phyloP scores from a whole-genome alignment of 2,113 vertebrate genomes.

The Scomber japonicus region DNA sequence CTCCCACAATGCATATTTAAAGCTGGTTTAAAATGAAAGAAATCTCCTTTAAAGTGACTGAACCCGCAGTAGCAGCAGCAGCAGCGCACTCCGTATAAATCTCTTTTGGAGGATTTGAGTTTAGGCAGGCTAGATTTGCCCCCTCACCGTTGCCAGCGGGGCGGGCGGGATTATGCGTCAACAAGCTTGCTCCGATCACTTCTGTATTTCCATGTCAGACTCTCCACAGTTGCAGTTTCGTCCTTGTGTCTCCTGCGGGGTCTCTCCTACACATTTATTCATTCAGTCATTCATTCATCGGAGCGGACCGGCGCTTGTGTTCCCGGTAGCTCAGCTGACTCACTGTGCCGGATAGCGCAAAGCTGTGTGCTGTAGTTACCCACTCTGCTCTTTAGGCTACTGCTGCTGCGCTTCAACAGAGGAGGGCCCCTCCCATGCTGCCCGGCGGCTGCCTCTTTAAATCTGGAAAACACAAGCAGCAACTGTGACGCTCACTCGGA shows the following conservation, averaged over 20 bases:
- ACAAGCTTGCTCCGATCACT: conserved; percentile 74
- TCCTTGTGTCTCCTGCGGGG: conserved; percentile 16
- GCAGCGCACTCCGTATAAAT: conserved; percentile 66
- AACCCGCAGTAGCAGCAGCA: conserved; percentile 41
- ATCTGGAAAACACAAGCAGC: conserved; percentile 38
- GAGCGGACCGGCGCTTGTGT: conserved; percentile 20
- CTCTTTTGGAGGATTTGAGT: conserved; percentile 78
- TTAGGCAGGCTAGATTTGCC: conserved; percentile 70
- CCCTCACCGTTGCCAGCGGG: conserved; percentile 74
- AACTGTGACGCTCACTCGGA: conserved; percentile 55
- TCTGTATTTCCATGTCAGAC: conserved; percentile 58
- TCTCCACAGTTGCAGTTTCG: conserved; percentile 25
- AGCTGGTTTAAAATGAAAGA: background rate
- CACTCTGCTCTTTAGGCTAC: conserved; percentile 42
- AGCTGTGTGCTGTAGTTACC: conserved; percentile 43
- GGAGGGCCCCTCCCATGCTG: conserved; percentile 76
- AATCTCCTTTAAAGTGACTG: conserved; percentile 34
- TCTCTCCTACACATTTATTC: conserved; percentile 10
- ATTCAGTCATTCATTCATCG: conserved; percentile 37
- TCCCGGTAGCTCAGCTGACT: conserved; percentile 73
- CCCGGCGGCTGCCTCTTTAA: conserved; percentile 62
- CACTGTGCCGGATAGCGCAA: conserved; percentile 66
- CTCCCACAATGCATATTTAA: background rate
- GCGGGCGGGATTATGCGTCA: conserved; percentile 82
- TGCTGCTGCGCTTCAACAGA: conserved; percentile 52